Evolutionary conservation across 2,797 vertebrate species (phyloP).

Genomic region (Telmatherina bonti): DNA sequence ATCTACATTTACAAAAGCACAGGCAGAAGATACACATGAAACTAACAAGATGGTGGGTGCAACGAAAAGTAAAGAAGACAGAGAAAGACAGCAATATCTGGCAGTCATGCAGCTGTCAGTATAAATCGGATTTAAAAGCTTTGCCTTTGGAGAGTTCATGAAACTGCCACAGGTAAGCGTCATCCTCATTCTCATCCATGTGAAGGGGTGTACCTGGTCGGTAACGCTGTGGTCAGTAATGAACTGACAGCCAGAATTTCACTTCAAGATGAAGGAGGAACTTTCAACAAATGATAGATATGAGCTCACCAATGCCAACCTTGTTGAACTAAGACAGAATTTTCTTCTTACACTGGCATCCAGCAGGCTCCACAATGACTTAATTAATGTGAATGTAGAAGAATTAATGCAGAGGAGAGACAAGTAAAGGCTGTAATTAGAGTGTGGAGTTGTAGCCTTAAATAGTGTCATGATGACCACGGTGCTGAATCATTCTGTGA

Average conservation of each 20-base stretch:
- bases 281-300: neutral
- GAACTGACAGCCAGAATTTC: conserved; percentile 6
- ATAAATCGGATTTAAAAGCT: conserved; percentile 10
- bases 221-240: neutral
- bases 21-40: conserved; percentile 2
- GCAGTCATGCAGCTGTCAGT: conserved; percentile 30
- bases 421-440: neutral
- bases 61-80: conserved; percentile 16
- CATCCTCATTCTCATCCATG: neutral
- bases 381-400: conserved; percentile 17
- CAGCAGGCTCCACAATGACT: conserved; percentile 24
- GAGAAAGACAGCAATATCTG: conserved; percentile 8
- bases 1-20: neutral
- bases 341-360: no score
- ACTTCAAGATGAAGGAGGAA: neutral
- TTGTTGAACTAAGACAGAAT: no score
- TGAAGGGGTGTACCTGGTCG: conserved; percentile 6
- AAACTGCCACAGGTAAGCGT: conserved; percentile 22
- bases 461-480: conserved; percentile 26
- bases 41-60: neutral
- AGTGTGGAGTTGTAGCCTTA: conserved; percentile 19
- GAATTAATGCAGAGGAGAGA: neutral
- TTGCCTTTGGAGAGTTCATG: conserved; percentile 18
- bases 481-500: conserved; percentile 19
- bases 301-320: neutral